Evolutionary conservation across 2,797 vertebrate species (phyloP).

Genomic region (Acrocephalus scirpaceus): DNA sequence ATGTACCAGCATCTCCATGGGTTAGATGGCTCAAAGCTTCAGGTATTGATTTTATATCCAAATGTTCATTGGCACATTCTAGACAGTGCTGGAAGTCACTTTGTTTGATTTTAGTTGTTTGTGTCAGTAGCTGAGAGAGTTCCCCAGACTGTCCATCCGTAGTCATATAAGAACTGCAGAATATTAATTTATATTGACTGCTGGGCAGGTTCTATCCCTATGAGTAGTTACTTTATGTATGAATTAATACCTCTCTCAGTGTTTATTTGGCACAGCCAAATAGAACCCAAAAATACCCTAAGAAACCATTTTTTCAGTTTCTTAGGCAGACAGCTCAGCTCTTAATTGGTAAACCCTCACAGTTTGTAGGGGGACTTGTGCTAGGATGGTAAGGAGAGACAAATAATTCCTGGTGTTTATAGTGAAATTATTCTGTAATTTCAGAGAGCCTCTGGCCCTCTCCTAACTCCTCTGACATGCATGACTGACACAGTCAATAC

Average conservation of each 20-base stretch:
- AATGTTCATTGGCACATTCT: background rate
- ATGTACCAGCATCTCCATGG: background rate
- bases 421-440: background rate
- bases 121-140: background rate
- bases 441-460: background rate
- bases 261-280: background rate
- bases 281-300: background rate
- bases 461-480: background rate
- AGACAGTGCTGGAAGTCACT: background rate
- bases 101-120: background rate
- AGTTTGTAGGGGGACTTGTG: background rate
- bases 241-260: background rate
- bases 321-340: background rate
- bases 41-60: background rate
- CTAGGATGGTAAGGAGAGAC: background rate
- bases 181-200: background rate
- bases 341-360: background rate
- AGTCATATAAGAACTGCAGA: background rate
- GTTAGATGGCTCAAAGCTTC: background rate
- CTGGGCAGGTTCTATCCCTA: background rate
- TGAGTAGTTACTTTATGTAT: background rate
- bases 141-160: background rate
- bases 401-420: background rate
- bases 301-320: background rate
- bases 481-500: background rate